These are phyloP conservation scores for Amiota minor DNA, from an alignment of 2,888 invertebrate species.

Conservation along the genomic window DNA sequence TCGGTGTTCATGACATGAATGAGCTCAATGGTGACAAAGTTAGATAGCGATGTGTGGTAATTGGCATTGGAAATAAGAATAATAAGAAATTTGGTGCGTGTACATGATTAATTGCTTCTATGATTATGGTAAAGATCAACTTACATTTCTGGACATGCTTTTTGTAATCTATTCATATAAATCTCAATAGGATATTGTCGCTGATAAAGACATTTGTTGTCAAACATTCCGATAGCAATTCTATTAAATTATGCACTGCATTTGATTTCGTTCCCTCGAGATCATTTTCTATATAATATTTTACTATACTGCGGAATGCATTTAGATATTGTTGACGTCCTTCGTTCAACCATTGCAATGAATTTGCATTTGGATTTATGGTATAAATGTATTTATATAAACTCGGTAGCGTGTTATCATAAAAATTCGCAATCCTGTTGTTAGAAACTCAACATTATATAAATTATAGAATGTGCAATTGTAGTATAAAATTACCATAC, in stretches of 20 bases:
- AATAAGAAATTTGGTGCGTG: too few species aligned
- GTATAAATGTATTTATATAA: conserved; percentile 79
- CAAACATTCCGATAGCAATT: conserved; percentile 74
- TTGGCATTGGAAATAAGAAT: too few species aligned
- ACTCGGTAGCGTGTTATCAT: conserved; percentile 82
- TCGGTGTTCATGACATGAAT: too few species aligned
- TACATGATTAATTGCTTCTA: neutral
- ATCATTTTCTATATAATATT: conserved; percentile 69
- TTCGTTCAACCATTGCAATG: conserved; percentile 68
- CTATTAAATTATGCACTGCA: conserved; percentile 64
- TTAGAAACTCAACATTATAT: neutral
- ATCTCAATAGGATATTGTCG: conserved; percentile 78
- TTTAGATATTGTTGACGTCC: conserved; percentile 74
- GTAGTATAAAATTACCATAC: conserved; percentile 72
- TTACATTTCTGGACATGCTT: conserved; percentile 81
- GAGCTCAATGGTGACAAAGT: too few species aligned
- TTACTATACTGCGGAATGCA: conserved; percentile 73
- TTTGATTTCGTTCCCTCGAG: conserved; percentile 15
- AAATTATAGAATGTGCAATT: conserved; percentile 18
- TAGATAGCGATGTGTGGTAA: too few species aligned
- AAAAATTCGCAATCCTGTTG: conserved; percentile 82
- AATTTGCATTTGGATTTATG: conserved; percentile 63
- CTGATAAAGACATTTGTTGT: conserved; percentile 78
- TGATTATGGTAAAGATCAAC: conserved; percentile 66
- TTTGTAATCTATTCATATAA: conserved; percentile 79